phyloP scores from a whole-genome alignment of 1,140 invertebrate species.

The Drosophila kohkoa region DNA sequence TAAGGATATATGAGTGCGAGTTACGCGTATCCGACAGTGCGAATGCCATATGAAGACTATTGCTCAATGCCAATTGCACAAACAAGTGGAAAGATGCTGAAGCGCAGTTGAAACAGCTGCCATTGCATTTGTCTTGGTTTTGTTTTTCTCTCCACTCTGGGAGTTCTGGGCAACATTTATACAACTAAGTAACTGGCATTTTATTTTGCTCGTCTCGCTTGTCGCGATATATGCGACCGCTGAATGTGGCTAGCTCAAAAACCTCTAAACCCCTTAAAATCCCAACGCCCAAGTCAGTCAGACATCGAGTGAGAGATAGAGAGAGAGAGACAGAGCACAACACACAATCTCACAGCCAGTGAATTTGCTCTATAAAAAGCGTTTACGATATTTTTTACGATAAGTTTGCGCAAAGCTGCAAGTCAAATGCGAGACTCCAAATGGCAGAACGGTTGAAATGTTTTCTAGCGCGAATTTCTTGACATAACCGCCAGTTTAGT shows the following conservation, averaged over 20 bases:
- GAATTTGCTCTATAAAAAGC: slow-evolving; percentile 54
- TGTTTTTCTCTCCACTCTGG: not conserved
- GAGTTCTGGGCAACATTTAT: slow-evolving; percentile 56
- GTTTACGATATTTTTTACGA: slow-evolving; percentile 76
- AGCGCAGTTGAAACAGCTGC: slow-evolving; percentile 21
- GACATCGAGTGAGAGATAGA: not conserved
- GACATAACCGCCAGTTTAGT: slow-evolving; percentile 39
- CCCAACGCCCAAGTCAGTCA: not conserved
- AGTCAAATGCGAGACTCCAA: slow-evolving; percentile 67
- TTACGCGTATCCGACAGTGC: not conserved
- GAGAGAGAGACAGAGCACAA: not conserved
- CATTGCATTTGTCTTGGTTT: not conserved
- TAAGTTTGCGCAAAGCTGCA: slow-evolving; percentile 60
- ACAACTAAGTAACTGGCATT: slow-evolving; percentile 77
- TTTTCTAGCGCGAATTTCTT: slow-evolving; percentile 60
- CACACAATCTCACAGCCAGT: slow-evolving; percentile 27
- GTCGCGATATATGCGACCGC: slow-evolving; percentile 66
- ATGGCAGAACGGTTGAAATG: slow-evolving; percentile 63
- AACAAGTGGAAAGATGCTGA: slow-evolving; percentile 31
- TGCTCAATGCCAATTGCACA: slow-evolving; percentile 38
- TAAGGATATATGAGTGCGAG: slow-evolving; percentile 4
- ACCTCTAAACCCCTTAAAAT: slow-evolving; percentile 1
- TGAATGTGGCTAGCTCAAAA: slow-evolving; percentile 39
- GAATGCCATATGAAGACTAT: slow-evolving; percentile 18
- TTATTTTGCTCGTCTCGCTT: slow-evolving; percentile 60